Conservation (phyloP, 1,140 invertebrate genomes). For the Leptopilina clavipes region DNA sequence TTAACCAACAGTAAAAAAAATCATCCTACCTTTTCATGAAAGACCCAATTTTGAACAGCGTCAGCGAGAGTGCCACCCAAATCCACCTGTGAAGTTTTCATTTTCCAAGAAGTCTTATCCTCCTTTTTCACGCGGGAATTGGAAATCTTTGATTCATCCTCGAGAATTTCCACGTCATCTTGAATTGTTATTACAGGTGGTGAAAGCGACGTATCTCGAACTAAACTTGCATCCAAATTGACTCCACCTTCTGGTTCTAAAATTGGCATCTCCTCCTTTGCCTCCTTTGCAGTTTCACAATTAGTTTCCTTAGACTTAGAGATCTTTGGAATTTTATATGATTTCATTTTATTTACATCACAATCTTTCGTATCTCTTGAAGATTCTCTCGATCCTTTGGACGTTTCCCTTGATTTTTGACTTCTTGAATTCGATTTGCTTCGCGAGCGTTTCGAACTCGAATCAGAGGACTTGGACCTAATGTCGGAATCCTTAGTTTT, state of each 20-base stretch:
- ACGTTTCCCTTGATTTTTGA: conserved; percentile 43
- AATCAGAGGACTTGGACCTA: conserved; percentile 35
- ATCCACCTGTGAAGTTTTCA: conserved; percentile 51
- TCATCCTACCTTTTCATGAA: conserved; percentile 69
- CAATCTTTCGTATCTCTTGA: conserved; percentile 38
- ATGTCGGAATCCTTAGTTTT: neutral
- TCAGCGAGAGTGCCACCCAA: conserved; percentile 67
- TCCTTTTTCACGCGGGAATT: conserved; percentile 52
- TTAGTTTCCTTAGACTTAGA: conserved; percentile 34
- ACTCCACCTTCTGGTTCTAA: conserved; percentile 64
- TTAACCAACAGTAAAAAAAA: conserved; percentile 32
- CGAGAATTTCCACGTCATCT: conserved; percentile 41
- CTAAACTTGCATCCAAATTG: conserved; percentile 53
- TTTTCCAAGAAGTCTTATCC: conserved; percentile 41
- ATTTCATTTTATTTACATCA: conserved; percentile 44
- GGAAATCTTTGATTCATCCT: conserved; percentile 40
- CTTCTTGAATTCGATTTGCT: conserved; percentile 32
- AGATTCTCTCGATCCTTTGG: conserved; percentile 43
- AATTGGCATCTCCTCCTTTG: conserved; percentile 67
- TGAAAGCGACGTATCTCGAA: conserved; percentile 64
- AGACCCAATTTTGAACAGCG: conserved; percentile 67
- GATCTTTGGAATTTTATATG: conserved; percentile 48
- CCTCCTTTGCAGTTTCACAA: conserved; percentile 36
- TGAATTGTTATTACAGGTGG: conserved; percentile 69
- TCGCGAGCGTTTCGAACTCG: conserved; percentile 37